Evolutionary conservation across 2,113 vertebrate species (phyloP), one percentile per base, ranked within the genome.

Genomic region (Tetraodon nigroviridis): DNA sequence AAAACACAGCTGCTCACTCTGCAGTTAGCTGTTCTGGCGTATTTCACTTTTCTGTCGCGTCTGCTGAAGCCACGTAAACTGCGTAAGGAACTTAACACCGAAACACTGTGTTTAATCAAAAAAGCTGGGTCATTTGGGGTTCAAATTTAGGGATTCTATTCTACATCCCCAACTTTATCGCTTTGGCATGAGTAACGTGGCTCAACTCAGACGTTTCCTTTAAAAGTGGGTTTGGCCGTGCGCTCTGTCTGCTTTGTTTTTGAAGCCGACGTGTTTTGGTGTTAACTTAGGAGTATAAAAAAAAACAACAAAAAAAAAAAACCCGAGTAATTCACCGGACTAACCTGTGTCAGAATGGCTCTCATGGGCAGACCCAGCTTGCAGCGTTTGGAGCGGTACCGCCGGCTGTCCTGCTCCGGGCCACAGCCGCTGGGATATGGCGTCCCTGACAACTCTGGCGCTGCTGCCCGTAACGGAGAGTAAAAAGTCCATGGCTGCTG

Each of bases 341-440:
- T 40, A 45, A 88, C 84, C 84, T 82, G 64, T 13, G 49, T 10
- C 41, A 18, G 3, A n/a, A 54, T 57, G 2, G 17, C 5, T 22
- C 55, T 64, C 20, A 6, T 51, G 50, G 5, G 13, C 12, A 10
- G 73, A 29, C 32, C 44, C 54, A 14, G 19, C 17, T 0, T n/a
- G 52, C 11, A 20, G 58, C 16, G 53, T 47, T 4, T 70, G 66
- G 2, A 7, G 16, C 12, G 49, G 4, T 11, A 15, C 22, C 22
- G 50, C 6, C n/a, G 11, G 80, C 17, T 75, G 71, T 20, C 40
- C 78, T 47, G 62, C 51, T 48, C 56, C 83, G 27, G 76, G 61
- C 89, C 89, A 92, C 12, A 90, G 76, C 58, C 86, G 84, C 10
- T 77, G 84, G 5, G 82, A 67, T 19, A 92, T 70, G 1, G 85